A percentile compares a stretch with the other conserved stretches of the same genome.
Evolutionary conservation across 2,113 vertebrate species (phyloP).

Genomic region (Paraplagusia blochii): DNA sequence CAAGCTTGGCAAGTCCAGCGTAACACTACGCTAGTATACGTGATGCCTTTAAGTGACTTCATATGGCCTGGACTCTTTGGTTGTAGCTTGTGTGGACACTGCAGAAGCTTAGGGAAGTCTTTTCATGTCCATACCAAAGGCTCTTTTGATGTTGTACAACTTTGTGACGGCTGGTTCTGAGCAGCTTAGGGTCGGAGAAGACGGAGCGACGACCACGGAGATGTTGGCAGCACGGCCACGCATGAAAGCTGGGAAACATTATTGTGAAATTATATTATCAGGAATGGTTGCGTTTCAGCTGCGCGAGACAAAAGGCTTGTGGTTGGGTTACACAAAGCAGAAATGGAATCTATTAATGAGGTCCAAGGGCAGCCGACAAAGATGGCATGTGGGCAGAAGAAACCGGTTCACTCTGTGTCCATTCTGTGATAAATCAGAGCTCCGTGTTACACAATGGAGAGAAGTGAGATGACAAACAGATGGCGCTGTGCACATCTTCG

Average conservation of each 20-base stretch:
- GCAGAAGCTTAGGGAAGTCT: constrained; percentile 1
- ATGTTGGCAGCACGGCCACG: constrained; percentile 19
- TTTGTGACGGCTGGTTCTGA: constrained; percentile 3
- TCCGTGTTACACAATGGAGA: constrained; percentile 32
- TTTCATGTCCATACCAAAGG: constrained; percentile 5
- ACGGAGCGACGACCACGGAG: constrained; percentile 11
- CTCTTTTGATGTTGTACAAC: constrained; percentile 8
- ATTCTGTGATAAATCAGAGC: constrained; percentile 10
- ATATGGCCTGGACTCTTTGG: neutral
- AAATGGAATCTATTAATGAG: constrained; percentile 52
- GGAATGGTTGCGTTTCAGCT: constrained; percentile 42
- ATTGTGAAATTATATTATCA: constrained; percentile 32
- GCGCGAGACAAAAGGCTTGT: constrained; percentile 42
- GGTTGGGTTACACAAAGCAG: constrained; percentile 50
- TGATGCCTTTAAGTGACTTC: neutral
- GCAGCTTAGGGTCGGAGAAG: constrained; percentile 7
- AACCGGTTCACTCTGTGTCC: constrained; percentile 40
- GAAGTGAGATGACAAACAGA: constrained; percentile 17
- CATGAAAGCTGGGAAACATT: constrained; percentile 46
- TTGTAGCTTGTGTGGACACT: neutral
- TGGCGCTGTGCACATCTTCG: constrained; percentile 2
- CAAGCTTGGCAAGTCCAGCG: constrained; percentile 1
- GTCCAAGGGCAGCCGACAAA: constrained; percentile 41
- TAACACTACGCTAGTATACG: neutral
- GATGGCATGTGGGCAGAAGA: constrained; percentile 40